A percentile compares a stretch with the other conserved stretches of the same genome.
Conservation (phyloP, 2,113 vertebrate genomes). For the Phainopepla nitens region DNA sequence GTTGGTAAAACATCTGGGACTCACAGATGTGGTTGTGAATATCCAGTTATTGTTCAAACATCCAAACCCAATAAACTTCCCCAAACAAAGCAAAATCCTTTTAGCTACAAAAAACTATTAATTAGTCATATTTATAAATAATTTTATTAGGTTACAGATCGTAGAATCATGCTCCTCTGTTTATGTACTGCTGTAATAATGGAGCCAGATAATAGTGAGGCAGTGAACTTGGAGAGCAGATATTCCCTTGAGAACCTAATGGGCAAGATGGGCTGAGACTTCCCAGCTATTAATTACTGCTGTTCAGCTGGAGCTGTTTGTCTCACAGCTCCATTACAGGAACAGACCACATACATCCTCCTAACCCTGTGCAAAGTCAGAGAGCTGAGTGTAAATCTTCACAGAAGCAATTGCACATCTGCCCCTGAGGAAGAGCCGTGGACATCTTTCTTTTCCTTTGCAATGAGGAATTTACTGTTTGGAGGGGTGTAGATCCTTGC, state of each 20-base stretch:
- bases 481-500: not conserved
- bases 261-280: conserved; percentile 26
- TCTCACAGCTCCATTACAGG: not conserved
- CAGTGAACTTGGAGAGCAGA: not conserved
- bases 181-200: not conserved
- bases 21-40: conserved; percentile 11
- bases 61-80: not conserved
- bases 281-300: conserved; percentile 14
- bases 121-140: not conserved
- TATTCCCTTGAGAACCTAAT: not conserved
- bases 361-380: not conserved
- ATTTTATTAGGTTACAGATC: not conserved
- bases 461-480: not conserved
- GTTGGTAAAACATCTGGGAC: conserved; percentile 49
- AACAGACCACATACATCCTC: not conserved
- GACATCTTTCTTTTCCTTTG: not conserved
- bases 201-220: not conserved
- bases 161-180: not conserved
- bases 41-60: conserved; percentile 19
- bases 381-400: not conserved
- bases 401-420: not conserved
- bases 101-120: not conserved
- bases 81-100: not conserved
- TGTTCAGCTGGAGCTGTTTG: not conserved
- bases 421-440: not conserved